Evolutionary conservation across 2,797 vertebrate species (phyloP), one percentile per base, ranked within the genome.

Genomic region (Amazonetta brasiliensis): DNA sequence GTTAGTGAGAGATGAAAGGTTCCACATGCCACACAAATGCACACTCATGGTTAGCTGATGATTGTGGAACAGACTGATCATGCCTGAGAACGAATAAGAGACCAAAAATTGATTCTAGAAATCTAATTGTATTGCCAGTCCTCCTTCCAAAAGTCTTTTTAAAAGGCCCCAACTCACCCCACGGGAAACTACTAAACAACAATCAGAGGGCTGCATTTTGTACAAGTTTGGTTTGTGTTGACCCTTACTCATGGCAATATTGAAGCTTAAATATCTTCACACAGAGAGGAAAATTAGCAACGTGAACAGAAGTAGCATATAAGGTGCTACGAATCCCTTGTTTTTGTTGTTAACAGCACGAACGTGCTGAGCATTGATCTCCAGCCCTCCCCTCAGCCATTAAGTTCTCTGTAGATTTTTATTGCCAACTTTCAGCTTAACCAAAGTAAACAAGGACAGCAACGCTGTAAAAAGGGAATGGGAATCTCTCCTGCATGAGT

Each of bases 401-500:
- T 86, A 64, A 54, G 22, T 78, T 95, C 54, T 84, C 77, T 68
- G 11, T 7, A 77, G 59, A 55, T 69, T 74, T 90, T 67, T 54
- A 86, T 1, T 58, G 48, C 52, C 59, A 75, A 71, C 89, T 77
- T 89, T n/a, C 48, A 89, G 22, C 20, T 74, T 59, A 72, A 86
- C n/a, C 60, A 62, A 93, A 93, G 50, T 72, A 94, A 96, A 82
- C 73, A 92, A 77, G 52, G 44, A 75, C 0, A 86, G 48, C 39
- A 95, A 39, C 20, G 13, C 73, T 56, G 43, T 71, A 79, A 82
- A 62, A 91, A 94, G 67, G 77, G 59, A 93, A 94, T 18, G 15
- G 31, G 23, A 86, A 76, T 76, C 56, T 85, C 37, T 87, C 48
- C 72, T 84, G 50, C 54, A 66, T 21, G 54, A 95, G 68, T n/a